These are phyloP conservation scores for Luscinia megarhynchos DNA, from an alignment of 2,797 vertebrate genomes.

Conservation along the genomic window DNA sequence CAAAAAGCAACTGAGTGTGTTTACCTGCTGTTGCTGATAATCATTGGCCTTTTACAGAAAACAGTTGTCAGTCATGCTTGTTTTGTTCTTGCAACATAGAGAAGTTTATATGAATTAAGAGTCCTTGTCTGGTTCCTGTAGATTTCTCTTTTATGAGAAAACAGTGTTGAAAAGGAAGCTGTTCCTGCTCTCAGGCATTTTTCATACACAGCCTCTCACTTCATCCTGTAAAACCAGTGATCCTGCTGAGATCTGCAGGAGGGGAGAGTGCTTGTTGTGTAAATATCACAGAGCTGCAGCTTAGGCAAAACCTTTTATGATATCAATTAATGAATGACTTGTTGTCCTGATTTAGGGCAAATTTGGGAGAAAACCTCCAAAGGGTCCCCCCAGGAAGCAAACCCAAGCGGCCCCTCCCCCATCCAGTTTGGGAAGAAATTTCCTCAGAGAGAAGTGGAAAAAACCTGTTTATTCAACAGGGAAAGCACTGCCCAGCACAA, in stretches of 20 bases:
- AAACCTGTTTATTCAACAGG: too few species aligned
- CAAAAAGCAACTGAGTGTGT: not conserved
- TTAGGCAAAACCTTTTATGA: not conserved
- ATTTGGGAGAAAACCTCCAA: too few species aligned
- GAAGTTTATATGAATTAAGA: not conserved
- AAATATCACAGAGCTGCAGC: not conserved
- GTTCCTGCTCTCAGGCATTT: not conserved
- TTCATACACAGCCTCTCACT: not conserved
- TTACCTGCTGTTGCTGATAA: conserved; percentile 21
- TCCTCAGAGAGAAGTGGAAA: too few species aligned
- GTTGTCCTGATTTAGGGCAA: not conserved
- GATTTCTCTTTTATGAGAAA: not conserved
- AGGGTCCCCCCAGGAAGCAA: too few species aligned
- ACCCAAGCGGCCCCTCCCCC: too few species aligned
- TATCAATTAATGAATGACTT: not conserved
- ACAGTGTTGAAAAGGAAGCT: conserved; percentile 22
- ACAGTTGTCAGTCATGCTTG: not conserved
- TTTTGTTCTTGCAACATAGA: not conserved
- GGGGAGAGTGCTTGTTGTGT: not conserved
- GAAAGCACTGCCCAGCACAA: too few species aligned
- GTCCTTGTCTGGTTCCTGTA: not conserved
- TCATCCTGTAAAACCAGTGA: not conserved
- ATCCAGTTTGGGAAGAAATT: too few species aligned
- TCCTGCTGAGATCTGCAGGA: not conserved
- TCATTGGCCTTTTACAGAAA: not conserved